Percentiles rank a stretch among this genome's conserved stretches.
phyloP scores from a whole-genome alignment of 2,797 vertebrate species.

The Syncerus caffer region DNA sequence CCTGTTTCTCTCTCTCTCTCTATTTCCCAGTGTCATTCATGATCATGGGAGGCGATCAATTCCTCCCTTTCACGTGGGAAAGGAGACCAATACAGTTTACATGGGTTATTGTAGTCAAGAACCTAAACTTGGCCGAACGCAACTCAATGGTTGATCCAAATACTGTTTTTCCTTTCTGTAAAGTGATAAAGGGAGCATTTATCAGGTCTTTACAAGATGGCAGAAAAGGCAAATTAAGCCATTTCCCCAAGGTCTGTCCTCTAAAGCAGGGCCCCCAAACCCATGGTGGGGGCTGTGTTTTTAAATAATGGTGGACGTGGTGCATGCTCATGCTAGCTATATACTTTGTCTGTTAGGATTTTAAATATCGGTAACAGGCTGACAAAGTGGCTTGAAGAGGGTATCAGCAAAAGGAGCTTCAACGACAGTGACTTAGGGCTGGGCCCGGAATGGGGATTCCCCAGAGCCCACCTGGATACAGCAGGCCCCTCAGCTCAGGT shows the following conservation, averaged over 20 bases:
- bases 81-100: slow-evolving; percentile 32
- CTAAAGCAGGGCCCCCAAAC: neutral
- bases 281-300: neutral
- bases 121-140: slow-evolving; percentile 45
- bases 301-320: neutral
- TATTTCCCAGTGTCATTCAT: neutral
- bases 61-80: slow-evolving; percentile 42
- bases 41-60: neutral
- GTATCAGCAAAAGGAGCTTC: neutral
- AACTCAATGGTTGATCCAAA: slow-evolving; percentile 47
- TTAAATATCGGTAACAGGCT: slow-evolving; percentile 35
- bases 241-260: slow-evolving; percentile 9
- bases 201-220: neutral
- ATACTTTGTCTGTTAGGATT: neutral
- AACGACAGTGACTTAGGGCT: slow-evolving; percentile 51
- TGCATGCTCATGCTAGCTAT: neutral
- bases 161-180: slow-evolving; percentile 69
- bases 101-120: slow-evolving; percentile 8
- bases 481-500: slow-evolving; percentile 57
- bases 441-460: slow-evolving; percentile 52
- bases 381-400: slow-evolving; percentile 36
- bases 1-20: slow-evolving; percentile 10
- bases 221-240: slow-evolving; percentile 42
- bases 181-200: slow-evolving; percentile 30
- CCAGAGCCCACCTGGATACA: slow-evolving; percentile 65